Percentiles rank a stretch among this genome's conserved stretches.
phyloP scores from a whole-genome alignment of 2,888 invertebrate species.

The Hypsopygia costalis region DNA sequence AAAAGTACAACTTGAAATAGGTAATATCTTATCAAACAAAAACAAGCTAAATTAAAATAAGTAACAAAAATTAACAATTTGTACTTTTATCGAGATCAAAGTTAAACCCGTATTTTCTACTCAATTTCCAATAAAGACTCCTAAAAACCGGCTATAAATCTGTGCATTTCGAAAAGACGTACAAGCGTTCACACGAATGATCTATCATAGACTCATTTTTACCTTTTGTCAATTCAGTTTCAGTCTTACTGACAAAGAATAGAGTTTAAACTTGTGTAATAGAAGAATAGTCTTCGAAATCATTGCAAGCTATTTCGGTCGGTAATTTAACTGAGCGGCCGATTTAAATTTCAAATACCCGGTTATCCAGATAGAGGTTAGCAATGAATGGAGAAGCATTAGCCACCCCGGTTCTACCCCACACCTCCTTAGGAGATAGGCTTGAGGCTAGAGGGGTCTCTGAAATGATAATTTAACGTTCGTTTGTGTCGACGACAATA shows the following conservation, averaged over 20 bases:
- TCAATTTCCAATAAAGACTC: too few species aligned
- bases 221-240: constrained; percentile 12
- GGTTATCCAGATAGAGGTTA: constrained; percentile 64
- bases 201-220: constrained; percentile 13
- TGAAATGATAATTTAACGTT: too few species aligned
- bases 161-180: constrained; percentile 18
- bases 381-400: constrained; percentile 49
- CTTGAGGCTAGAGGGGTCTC: constrained; percentile 11
- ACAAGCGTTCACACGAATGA: constrained; percentile 19
- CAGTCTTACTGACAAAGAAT: constrained; percentile 6
- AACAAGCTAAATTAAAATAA: too few species aligned
- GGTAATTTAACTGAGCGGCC: constrained; percentile 48
- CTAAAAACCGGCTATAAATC: constrained; percentile 6
- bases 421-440: constrained; percentile 13
- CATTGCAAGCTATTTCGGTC: constrained; percentile 42
- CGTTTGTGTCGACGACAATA: too few species aligned
- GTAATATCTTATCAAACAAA: too few species aligned
- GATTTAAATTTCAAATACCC: constrained; percentile 76
- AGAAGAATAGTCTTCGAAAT: constrained; percentile 28
- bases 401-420: constrained; percentile 23
- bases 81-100: too few species aligned
- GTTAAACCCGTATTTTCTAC: too few species aligned
- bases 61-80: too few species aligned
- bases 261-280: constrained; percentile 17
- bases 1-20: too few species aligned